Evolutionary conservation across 2,888 invertebrate species (phyloP).

Genomic region (Pecten maximus): DNA sequence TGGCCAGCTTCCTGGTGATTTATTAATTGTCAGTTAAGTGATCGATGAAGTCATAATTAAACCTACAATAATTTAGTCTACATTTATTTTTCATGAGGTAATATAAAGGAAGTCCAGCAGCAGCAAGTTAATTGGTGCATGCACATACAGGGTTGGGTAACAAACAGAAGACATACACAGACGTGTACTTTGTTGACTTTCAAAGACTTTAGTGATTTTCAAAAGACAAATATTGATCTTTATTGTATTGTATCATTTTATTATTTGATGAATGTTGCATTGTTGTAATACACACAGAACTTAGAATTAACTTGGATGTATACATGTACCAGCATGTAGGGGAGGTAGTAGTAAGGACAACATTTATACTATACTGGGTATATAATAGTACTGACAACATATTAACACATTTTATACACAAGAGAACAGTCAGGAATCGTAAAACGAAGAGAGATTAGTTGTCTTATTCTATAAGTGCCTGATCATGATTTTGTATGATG

Average conservation of each 20-base stretch:
- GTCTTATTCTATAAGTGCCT: background rate
- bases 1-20: background rate
- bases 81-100: background rate
- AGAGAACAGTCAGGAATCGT: background rate
- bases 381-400: background rate
- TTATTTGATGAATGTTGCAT: background rate
- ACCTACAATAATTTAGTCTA: background rate
- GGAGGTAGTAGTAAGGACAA: background rate
- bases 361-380: background rate
- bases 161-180: background rate
- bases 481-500: too few species aligned
- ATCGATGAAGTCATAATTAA: background rate
- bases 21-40: background rate
- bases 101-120: background rate
- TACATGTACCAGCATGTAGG: too few species aligned
- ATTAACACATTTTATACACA: background rate
- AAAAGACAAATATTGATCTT: conserved; percentile 12
- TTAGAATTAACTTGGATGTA: background rate
- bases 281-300: background rate
- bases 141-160: background rate
- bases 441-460: background rate
- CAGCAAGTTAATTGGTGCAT: background rate
- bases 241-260: background rate
- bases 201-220: background rate
- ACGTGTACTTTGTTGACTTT: background rate